Conservation (phyloP, 2,797 vertebrate species). For the Psittacula echo region DNA sequence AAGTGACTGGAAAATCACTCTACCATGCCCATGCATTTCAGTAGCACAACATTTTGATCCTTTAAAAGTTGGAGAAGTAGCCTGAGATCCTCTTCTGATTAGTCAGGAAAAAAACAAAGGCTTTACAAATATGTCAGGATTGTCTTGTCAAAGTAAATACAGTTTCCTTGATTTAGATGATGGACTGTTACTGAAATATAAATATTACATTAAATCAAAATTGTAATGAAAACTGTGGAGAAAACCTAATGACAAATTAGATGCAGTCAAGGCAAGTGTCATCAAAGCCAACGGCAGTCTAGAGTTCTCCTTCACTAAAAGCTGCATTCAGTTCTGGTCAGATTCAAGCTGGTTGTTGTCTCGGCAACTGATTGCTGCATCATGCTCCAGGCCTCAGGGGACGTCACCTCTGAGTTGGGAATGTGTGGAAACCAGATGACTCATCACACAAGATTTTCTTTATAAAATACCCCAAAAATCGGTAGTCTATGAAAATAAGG, state of each 20-base stretch:
- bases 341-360: neutral
- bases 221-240: neutral
- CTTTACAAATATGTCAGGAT: neutral
- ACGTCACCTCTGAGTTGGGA: neutral
- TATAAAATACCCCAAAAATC: neutral
- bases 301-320: neutral
- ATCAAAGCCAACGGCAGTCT: neutral
- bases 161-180: neutral
- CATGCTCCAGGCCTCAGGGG: neutral
- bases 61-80: neutral
- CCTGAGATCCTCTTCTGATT: neutral
- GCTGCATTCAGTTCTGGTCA: neutral
- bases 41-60: neutral
- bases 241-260: neutral
- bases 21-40: neutral
- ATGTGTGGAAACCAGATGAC: constrained; percentile 11
- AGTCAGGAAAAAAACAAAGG: neutral
- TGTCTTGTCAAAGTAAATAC: neutral
- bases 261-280: neutral
- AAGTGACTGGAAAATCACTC: neutral
- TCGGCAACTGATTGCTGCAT: neutral
- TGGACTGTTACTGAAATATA: neutral
- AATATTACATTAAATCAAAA: neutral
- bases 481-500: neutral
- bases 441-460: neutral